These are phyloP conservation scores for Parambassis ranga DNA, from an alignment of 2,797 vertebrate species.

Conservation along the genomic window DNA sequence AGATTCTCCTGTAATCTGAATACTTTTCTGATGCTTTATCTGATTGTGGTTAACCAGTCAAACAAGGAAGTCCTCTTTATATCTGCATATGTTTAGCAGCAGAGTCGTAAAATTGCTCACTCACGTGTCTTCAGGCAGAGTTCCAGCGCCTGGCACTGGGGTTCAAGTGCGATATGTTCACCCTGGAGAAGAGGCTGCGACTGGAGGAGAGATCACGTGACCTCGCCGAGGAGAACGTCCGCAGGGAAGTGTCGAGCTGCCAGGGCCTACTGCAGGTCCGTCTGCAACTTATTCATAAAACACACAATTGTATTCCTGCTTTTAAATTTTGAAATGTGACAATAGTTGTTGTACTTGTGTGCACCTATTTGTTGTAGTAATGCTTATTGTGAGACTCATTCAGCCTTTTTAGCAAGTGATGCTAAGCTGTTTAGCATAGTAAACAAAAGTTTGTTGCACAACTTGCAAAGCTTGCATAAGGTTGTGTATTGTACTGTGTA, in stretches of 20 bases:
- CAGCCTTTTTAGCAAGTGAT: no score
- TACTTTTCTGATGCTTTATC: no score
- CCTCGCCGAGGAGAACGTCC: constrained; percentile 94
- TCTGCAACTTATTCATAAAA: accelerated
- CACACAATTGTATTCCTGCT: no score
- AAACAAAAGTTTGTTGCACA: not conserved
- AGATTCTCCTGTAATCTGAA: no score
- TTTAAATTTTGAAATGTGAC: no score
- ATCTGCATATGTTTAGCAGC: not conserved
- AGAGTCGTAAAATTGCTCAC: not conserved
- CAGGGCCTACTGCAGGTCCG: constrained; percentile 89
- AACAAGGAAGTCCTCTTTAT: not conserved
- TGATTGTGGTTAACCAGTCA: no score
- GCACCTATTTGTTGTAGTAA: no score
- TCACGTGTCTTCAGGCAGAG: constrained; percentile 81
- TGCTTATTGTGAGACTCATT: no score
- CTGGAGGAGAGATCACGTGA: constrained; percentile 95
- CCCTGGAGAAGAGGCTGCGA: constrained; percentile 92
- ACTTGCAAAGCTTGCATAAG: not conserved
- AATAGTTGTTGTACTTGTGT: no score
- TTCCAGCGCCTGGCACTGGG: constrained; percentile 93
- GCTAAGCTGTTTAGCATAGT: not conserved
- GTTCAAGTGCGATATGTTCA: constrained; percentile 98
- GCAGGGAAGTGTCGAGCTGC: constrained; percentile 90
- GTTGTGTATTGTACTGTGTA: not conserved